Percentiles rank a stretch among this genome's conserved stretches.
Evolutionary conservation across 2,113 vertebrate species (phyloP).

Genomic region (Cygnus atratus): DNA sequence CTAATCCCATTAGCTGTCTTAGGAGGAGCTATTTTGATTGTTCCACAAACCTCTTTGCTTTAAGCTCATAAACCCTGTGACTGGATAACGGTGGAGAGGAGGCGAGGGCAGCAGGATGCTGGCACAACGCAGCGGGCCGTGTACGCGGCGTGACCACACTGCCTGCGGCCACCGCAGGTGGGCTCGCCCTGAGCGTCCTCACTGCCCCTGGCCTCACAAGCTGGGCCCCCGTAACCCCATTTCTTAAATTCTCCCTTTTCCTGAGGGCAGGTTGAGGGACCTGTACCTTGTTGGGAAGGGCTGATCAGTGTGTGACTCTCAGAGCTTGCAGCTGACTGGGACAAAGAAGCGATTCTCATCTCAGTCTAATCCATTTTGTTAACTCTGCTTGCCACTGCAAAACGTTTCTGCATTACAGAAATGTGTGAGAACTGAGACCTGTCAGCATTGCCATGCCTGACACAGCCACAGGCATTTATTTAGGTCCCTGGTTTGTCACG

Average conservation of each 20-base stretch:
- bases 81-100: background rate
- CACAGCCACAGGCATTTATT: accelerated
- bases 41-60: constrained; percentile 39
- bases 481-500: background rate
- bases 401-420: accelerated
- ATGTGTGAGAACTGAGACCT: background rate
- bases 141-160: background rate
- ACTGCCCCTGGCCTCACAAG: accelerated
- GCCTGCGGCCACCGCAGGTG: too few species aligned
- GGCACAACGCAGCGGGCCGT: accelerated
- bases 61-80: constrained; percentile 18
- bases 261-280: background rate
- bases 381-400: background rate
- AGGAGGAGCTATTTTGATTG: constrained; percentile 46
- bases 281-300: background rate
- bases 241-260: background rate
- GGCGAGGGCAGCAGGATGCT: background rate
- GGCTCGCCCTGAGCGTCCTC: background rate
- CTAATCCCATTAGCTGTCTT: constrained; percentile 42
- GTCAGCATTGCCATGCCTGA: accelerated
- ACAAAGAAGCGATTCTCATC: background rate
- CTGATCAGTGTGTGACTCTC: accelerated
- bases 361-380: accelerated
- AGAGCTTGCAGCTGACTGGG: background rate
- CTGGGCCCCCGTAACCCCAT: background rate